Evolutionary conservation across 2,888 invertebrate genomes (phyloP).

Genomic region (Leptothorax acervorum): DNA sequence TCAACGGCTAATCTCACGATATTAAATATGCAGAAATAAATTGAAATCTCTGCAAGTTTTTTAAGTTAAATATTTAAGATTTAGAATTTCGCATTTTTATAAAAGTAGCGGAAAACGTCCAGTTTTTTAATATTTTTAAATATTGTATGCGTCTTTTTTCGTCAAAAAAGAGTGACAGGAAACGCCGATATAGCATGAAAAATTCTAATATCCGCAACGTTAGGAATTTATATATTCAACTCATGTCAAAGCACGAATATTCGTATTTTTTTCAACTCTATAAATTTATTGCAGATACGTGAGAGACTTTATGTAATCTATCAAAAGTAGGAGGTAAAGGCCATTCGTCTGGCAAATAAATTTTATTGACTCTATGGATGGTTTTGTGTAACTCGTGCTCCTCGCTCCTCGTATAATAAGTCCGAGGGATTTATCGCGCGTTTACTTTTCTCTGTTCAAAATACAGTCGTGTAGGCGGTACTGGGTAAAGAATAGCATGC

Average conservation of each 20-base stretch:
- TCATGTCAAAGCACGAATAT: not conserved
- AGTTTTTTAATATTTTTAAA: not conserved
- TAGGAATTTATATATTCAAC: not conserved
- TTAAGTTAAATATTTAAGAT: not conserved
- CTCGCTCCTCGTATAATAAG: not conserved
- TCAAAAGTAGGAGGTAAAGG: conserved; percentile 4
- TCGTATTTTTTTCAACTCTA: not conserved
- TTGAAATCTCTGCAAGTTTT: not conserved
- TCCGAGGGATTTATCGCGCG: not conserved
- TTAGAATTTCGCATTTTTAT: not conserved
- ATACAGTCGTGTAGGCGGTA: conserved; percentile 14
- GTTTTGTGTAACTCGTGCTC: conserved; percentile 5
- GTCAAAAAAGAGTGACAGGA: not conserved
- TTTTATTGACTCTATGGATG: not conserved
- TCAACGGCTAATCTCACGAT: not conserved
- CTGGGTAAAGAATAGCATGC: not conserved
- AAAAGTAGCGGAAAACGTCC: not conserved
- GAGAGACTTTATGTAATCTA: not conserved
- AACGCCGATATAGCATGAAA: not conserved
- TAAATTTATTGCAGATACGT: not conserved
- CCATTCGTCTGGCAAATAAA: conserved; percentile 15
- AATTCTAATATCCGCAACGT: conserved; percentile 6
- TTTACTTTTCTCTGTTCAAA: conserved; percentile 29
- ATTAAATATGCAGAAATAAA: conserved; percentile 16
- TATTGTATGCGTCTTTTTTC: not conserved